These are phyloP conservation scores for Siniperca obscura DNA, from an alignment of 2,797 vertebrate species.

Conservation along the genomic window DNA sequence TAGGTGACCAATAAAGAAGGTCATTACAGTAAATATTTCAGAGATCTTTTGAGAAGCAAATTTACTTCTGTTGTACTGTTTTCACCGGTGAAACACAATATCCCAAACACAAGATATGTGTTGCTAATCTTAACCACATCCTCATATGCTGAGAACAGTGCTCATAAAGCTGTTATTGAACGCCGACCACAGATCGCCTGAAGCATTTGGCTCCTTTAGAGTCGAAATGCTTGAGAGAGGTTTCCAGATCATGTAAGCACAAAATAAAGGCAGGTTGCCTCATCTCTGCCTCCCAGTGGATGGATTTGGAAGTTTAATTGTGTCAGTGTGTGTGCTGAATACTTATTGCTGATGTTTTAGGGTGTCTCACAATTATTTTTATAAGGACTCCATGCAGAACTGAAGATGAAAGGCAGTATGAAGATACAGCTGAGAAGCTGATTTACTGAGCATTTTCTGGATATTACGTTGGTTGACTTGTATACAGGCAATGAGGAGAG, in stretches of 20 bases:
- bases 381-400: neutral
- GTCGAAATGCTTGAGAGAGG: conserved; percentile 27
- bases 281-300: conserved; percentile 60
- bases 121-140: neutral
- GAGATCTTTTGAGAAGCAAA: neutral
- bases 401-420: conserved; percentile 11
- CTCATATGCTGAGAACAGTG: neutral
- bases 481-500: neutral
- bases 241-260: conserved; percentile 21
- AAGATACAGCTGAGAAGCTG: neutral
- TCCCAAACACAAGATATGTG: neutral
- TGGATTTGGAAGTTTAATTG: conserved; percentile 26
- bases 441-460: conserved; percentile 17
- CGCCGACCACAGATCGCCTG: conserved; percentile 15
- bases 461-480: conserved; percentile 11
- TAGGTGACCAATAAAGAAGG: neutral
- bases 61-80: neutral
- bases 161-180: conserved; percentile 1
- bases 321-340: conserved; percentile 12
- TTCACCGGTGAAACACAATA: neutral
- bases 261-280: conserved; percentile 19
- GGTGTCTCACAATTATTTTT: conserved; percentile 14
- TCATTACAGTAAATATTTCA: neutral
- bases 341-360: conserved; percentile 3
- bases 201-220: conserved; percentile 36